phyloP scores from a whole-genome alignment of 1,140 invertebrate species.

The Heliconius himera region DNA sequence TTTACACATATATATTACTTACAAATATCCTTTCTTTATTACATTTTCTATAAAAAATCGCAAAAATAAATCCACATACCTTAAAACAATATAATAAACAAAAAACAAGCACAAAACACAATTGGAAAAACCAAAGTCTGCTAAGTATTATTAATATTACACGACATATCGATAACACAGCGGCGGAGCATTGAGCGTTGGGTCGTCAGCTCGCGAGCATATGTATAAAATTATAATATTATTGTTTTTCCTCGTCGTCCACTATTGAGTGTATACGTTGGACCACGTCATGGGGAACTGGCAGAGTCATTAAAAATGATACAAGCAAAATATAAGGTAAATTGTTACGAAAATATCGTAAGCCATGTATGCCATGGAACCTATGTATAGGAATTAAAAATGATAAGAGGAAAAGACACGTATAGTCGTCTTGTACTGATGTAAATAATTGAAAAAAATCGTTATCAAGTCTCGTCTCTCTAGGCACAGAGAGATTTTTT shows the following conservation, averaged over 20 bases:
- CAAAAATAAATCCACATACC: not conserved
- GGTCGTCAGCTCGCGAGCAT: not conserved
- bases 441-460: not conserved
- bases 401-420: not conserved
- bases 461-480: not conserved
- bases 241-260: constrained; percentile 33
- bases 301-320: constrained; percentile 23
- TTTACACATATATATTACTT: too few species aligned
- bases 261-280: not conserved
- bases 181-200: not conserved
- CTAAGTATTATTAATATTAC: constrained; percentile 10
- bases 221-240: constrained; percentile 13
- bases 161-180: constrained; percentile 10
- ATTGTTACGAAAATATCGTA: constrained; percentile 13
- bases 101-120: not conserved
- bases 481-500: too few species aligned
- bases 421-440: not conserved
- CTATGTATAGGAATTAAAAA: not conserved
- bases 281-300: constrained; percentile 37
- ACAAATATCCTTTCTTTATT: not conserved
- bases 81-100: not conserved
- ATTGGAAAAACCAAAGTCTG: not conserved
- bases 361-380: not conserved
- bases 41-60: not conserved
- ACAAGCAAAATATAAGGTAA: constrained; percentile 21